phyloP scores from a whole-genome alignment of 2,888 invertebrate genomes.

The Drosophila infuscata region DNA sequence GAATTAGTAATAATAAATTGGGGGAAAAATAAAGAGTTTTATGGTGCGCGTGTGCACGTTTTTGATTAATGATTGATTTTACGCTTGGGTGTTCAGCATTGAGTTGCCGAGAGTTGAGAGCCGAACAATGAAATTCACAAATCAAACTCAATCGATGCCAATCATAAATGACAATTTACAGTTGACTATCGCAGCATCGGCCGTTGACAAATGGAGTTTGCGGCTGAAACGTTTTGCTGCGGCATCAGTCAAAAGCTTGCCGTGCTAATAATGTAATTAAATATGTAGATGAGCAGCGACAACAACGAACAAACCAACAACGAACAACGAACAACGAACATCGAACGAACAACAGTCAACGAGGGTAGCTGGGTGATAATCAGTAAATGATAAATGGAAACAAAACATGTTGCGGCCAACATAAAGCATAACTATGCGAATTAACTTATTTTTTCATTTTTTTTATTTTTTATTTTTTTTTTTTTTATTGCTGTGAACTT shows the following conservation, averaged over 20 bases:
- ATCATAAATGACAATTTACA: constrained; percentile 31
- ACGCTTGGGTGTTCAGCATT: constrained; percentile 16
- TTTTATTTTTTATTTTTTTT: neutral
- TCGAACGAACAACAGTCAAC: constrained; percentile 31
- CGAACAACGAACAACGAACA: constrained; percentile 15
- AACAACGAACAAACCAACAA: neutral
- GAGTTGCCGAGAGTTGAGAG: neutral
- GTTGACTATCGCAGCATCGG: constrained; percentile 4
- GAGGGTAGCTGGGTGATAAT: constrained; percentile 72
- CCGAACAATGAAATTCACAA: constrained; percentile 24
- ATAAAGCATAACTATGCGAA: constrained; percentile 64
- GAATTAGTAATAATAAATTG: constrained; percentile 44
- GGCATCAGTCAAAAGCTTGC: constrained; percentile 72
- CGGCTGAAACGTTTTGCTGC: constrained; percentile 65
- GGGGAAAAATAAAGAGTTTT: constrained; percentile 35
- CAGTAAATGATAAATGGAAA: constrained; percentile 79
- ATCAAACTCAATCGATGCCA: constrained; percentile 33
- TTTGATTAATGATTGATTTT: constrained; percentile 75
- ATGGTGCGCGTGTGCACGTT: constrained; percentile 73
- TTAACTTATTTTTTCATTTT: constrained; percentile 46
- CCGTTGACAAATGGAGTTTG: constrained; percentile 26
- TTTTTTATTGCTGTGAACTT: neutral
- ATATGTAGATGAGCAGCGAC: constrained; percentile 58
- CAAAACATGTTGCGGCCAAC: constrained; percentile 61
- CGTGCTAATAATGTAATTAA: constrained; percentile 83